Conservation (phyloP, 2,888 invertebrate species). For the Allygus modestus region DNA sequence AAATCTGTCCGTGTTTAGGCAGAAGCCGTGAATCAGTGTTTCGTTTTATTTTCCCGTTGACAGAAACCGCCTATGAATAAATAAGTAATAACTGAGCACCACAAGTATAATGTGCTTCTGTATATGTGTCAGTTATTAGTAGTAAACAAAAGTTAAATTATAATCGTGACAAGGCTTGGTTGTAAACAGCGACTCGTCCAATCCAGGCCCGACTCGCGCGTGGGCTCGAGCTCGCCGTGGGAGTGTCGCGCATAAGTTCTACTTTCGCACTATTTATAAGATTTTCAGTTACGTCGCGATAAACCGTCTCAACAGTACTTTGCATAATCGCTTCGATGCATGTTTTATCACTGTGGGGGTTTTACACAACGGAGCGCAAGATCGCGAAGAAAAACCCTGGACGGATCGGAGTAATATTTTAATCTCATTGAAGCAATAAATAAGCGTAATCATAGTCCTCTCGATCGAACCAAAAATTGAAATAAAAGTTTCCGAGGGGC, state of each 20-base stretch:
- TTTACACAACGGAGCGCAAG: too few relatives aligned
- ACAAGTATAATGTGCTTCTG: background rate
- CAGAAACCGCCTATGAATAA: constrained; percentile 21
- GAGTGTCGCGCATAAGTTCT: background rate
- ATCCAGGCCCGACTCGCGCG: background rate
- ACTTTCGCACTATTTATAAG: background rate
- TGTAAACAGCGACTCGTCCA: background rate
- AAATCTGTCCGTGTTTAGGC: too few relatives aligned
- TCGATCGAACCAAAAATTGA: constrained; percentile 28
- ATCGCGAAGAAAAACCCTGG: too few relatives aligned
- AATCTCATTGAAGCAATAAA: background rate
- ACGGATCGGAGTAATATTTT: constrained; percentile 2
- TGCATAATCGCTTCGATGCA: constrained; percentile 12
- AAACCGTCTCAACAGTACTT: background rate
- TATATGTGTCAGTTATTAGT: background rate
- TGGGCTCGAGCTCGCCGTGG: background rate
- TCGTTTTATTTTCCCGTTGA: background rate
- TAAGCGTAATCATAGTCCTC: constrained; percentile 9
- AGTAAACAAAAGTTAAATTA: constrained; percentile 15
- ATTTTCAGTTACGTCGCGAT: background rate
- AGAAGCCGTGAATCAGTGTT: too few relatives aligned
- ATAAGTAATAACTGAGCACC: background rate
- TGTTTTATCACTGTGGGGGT: background rate
- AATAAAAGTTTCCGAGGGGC: background rate
- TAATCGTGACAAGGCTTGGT: background rate